Evolutionary conservation across 2,888 invertebrate genomes (phyloP).

Genomic region (Phlogophora meticulosa): DNA sequence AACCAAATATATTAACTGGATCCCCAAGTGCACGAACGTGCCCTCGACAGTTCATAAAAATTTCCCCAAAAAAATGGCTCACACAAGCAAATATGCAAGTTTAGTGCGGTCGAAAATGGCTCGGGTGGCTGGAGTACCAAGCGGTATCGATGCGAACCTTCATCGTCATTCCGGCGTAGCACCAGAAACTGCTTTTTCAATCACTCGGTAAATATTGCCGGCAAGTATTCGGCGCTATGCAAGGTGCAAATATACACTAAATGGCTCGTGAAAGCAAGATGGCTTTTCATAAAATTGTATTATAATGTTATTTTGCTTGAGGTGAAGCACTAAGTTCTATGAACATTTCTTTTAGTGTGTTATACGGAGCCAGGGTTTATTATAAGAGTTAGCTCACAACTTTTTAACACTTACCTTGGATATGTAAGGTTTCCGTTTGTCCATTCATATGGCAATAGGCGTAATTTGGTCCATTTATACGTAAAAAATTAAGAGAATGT

Average conservation of each 20-base stretch:
- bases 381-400: too few species aligned
- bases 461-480: too few species aligned
- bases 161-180: slow-evolving; percentile 23
- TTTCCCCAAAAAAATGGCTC: slow-evolving; percentile 2
- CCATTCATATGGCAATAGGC: too few species aligned
- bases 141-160: slow-evolving; percentile 20
- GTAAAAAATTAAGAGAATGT: too few species aligned
- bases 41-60: slow-evolving; percentile 20
- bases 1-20: not conserved
- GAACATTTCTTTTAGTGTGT: not conserved
- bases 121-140: slow-evolving; percentile 8
- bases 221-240: not conserved
- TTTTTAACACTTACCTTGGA: too few species aligned
- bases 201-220: slow-evolving; percentile 16
- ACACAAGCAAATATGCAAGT: slow-evolving; percentile 42
- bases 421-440: too few species aligned
- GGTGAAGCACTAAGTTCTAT: not conserved
- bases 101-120: slow-evolving; percentile 42
- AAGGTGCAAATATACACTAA: not conserved
- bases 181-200: slow-evolving; percentile 21
- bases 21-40: slow-evolving; percentile 4
- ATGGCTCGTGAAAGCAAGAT: not conserved
- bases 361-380: too few species aligned
- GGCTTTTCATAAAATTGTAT: not conserved
- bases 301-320: slow-evolving; percentile 12